Evolutionary conservation across 1,140 invertebrate genomes (phyloP), one percentile per base, ranked within the genome.

Genomic region (Ostrea denselamellosa): DNA sequence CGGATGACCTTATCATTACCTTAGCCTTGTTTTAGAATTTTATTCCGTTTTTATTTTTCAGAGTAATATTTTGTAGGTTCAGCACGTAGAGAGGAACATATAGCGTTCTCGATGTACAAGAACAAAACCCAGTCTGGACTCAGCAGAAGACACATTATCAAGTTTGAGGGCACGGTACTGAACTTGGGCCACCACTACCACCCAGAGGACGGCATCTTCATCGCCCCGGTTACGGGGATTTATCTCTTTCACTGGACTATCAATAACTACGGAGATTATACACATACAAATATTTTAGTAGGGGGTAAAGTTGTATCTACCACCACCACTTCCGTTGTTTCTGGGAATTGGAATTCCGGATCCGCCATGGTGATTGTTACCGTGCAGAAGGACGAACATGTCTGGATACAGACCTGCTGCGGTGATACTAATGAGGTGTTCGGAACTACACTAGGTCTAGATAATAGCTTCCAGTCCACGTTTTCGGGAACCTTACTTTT

Each of bases 401-500:
- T 62, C n/a, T 62, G 56, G 56, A 62, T 62, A 19, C 56, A 62
- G 14, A 62, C 56, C 56, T 62, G 56, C 56, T 62, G 56, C n/a
- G 56, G 56, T 62, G 0, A 12, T 62, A 7, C 17, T 7, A 17
- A 62, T 62, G 56, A 62, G n/a, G 56, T 62, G 17, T 2, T 19
- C 17, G 56, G 56, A 62, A 62, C 17, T 5, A 62, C 56, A 17
- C 56, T 62, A 2, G 56, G 56, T 17, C 17, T 62, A n/a, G 56
- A 62, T 0, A 62, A 17, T 14, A 2, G 2, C 5, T 62, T 62
- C 56, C 56, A 62, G 56, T 62, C 56, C n/a, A 62, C 56, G 5
- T 62, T 62, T 62, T 62, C 56, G 14, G 56, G 56, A n/a, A 62
- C 56, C n/a, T 62, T 62, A 62, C 56, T 62, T n/a, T 62, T 62